phyloP scores from a whole-genome alignment of 2,113 vertebrate species.

The Sphyrna mokarran region DNA sequence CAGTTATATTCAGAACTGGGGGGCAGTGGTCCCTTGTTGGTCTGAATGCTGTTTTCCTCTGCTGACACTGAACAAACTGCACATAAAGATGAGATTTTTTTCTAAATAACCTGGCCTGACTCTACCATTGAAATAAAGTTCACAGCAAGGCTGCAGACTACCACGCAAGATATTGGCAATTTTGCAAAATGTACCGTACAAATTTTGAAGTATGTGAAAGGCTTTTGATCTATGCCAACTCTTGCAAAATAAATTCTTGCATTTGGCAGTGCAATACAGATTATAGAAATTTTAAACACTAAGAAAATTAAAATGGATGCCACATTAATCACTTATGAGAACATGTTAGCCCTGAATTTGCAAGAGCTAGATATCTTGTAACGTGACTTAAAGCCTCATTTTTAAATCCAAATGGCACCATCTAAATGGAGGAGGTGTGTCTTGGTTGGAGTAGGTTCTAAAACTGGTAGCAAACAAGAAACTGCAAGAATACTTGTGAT shows the following conservation, averaged over 20 bases:
- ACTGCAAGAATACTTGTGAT: no score
- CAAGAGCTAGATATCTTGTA: background rate
- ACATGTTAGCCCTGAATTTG: background rate
- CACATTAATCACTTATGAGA: background rate
- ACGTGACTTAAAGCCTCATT: no score
- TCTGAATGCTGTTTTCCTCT: background rate
- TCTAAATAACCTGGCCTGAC: background rate
- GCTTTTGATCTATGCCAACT: background rate
- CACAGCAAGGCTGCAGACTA: background rate
- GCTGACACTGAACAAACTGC: background rate
- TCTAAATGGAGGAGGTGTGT: no score
- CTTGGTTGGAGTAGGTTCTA: no score
- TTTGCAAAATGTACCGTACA: background rate
- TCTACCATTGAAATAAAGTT: background rate
- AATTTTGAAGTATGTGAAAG: background rate
- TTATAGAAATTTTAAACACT: background rate
- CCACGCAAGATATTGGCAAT: background rate
- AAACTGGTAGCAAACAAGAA: no score
- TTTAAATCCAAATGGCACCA: no score
- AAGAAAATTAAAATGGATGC: background rate
- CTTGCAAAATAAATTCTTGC: background rate
- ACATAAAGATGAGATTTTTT: background rate
- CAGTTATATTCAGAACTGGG: background rate
- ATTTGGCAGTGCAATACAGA: background rate
- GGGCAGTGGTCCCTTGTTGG: background rate